Evolutionary conservation across 2,888 invertebrate genomes (phyloP).

Genomic region (Unio pictorum): DNA sequence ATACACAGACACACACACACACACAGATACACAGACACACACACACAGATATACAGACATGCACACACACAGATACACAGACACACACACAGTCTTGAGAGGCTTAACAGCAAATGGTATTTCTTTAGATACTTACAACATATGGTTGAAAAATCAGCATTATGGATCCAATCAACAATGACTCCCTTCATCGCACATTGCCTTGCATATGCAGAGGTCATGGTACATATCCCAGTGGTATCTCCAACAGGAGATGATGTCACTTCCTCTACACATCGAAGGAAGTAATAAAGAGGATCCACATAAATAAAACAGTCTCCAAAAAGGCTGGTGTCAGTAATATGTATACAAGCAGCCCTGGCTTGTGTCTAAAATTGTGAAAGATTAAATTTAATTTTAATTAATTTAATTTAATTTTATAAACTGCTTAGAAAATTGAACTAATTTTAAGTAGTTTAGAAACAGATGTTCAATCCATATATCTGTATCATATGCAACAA

Average conservation of each 20-base stretch:
- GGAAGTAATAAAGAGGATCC: conserved; percentile 4
- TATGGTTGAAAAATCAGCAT: not conserved
- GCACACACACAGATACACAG: too few relatives aligned
- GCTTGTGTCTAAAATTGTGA: not conserved
- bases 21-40: too few relatives aligned
- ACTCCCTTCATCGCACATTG: conserved; percentile 7
- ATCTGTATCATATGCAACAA: too few relatives aligned
- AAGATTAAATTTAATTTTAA: too few relatives aligned
- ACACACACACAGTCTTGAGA: too few relatives aligned
- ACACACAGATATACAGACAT: too few relatives aligned
- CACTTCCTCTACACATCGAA: conserved; percentile 14
- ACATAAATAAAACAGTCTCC: not conserved
- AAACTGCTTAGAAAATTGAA: too few relatives aligned
- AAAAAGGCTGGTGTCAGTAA: conserved; percentile 11
- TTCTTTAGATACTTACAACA: conserved; percentile 4
- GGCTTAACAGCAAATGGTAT: too few relatives aligned
- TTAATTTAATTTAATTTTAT: too few relatives aligned
- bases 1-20: too few relatives aligned
- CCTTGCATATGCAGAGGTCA: conserved; percentile 15
- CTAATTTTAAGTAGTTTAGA: too few relatives aligned
- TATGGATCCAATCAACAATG: conserved; percentile 3
- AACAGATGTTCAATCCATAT: too few relatives aligned
- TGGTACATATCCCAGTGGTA: conserved; percentile 18
- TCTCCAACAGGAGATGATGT: not conserved
- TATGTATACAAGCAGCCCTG: conserved; percentile 4